Base-by-base conservation (phyloP, 2,888 invertebrate species). In the Tiphia femorata region DNA sequence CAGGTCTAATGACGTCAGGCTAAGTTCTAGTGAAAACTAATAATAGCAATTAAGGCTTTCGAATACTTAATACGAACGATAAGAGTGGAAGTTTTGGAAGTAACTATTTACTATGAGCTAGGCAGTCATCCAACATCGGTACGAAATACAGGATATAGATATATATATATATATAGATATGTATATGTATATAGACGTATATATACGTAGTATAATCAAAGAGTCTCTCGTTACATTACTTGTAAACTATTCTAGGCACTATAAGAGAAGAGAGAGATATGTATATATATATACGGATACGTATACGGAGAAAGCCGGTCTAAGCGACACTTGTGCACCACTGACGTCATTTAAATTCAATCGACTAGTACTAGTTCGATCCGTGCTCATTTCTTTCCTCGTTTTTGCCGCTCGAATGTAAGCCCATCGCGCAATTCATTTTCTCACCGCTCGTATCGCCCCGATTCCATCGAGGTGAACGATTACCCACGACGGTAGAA, bases 101-200 rank as follows among this genome's bases (percentile, higher is more conserved):
- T 62, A 63, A 63, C 74, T 73, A 74, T 73, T 67, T 73, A 76
- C 80, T 82, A 81, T 82, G 82, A 82, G 82, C 81, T 81, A 81
- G 78, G 79, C 76, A 78, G 75, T 78, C 78, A 78, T 76, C 77
- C 76, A 81, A 82, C 75, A 77, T 65, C 73, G 78, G 76, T 79
- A 78, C 74, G 67, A 74, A 62, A 67, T 74, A 77, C 72, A 58
- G 70, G 70, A 70, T 72, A 62, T 54, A 64, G 54, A 50, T 55
- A 58, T 54, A 57, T 37, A 40, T 49, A 35, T 58, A 46, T 53
- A 52, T 55, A 58, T 54, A 57, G 30, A 40, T 49, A 35, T 58
- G 44, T 53, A 52, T 62, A 48, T 58, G 37, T 44, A 40, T 56
- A 53, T 58, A 58, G 60, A 47, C 64, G 54, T 53, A 60, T 67